phyloP scores from a whole-genome alignment of 2,113 vertebrate species.

The Elephas maximus region DNA sequence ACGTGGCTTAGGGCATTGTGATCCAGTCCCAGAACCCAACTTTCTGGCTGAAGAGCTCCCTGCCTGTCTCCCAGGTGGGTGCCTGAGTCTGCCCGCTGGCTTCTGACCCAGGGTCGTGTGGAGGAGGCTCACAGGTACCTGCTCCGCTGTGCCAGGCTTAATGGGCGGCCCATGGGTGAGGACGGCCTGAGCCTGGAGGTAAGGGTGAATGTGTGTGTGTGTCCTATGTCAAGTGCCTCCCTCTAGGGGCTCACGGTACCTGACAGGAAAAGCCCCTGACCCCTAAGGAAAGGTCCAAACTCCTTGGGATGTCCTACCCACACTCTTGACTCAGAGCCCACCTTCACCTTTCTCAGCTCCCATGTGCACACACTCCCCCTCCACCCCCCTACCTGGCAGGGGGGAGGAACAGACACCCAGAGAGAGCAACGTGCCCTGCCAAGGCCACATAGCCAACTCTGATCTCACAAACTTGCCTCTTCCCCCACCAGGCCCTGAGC shows the following conservation, averaged over 20 bases:
- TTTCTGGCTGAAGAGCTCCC: slow-evolving; percentile 5
- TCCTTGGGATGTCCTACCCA: not conserved
- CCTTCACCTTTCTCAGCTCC: not conserved
- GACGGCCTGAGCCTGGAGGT: slow-evolving; percentile 89
- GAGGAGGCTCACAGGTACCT: slow-evolving; percentile 91
- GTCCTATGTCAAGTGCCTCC: not conserved
- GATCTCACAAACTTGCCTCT: not conserved
- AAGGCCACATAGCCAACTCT: not conserved
- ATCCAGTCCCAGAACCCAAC: not conserved
- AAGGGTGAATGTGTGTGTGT: not conserved
- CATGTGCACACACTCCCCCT: not conserved
- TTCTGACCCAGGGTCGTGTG: slow-evolving; percentile 90
- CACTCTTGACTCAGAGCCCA: not conserved
- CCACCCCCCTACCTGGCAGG: not conserved
- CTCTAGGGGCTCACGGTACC: not conserved
- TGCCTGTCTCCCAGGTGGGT: slow-evolving; percentile 90
- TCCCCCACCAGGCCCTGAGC: slow-evolving; percentile 67
- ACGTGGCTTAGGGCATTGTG: not conserved
- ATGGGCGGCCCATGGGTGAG: slow-evolving; percentile 85
- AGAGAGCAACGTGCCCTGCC: not conserved
- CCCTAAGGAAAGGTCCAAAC: not conserved
- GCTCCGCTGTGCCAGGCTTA: slow-evolving; percentile 91
- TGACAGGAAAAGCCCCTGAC: not conserved
- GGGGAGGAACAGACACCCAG: not conserved
- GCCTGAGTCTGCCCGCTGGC: slow-evolving; percentile 96